Conservation (phyloP, 2,797 vertebrate species). For the Alcedo quadribrachys region DNA sequence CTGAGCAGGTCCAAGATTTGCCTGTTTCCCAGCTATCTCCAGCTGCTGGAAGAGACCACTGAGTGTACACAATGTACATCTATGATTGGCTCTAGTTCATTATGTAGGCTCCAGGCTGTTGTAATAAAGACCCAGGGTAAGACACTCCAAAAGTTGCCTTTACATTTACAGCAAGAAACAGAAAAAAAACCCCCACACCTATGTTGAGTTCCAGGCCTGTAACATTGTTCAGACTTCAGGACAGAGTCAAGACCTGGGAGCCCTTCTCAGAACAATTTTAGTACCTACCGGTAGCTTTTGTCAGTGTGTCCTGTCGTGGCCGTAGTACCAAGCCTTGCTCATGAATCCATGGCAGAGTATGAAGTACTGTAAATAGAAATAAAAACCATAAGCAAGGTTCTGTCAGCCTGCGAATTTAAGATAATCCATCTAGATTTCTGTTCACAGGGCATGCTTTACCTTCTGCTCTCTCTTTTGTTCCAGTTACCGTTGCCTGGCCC, state of each 20-base stretch:
- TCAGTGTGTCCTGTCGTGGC: background rate
- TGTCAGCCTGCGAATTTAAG: background rate
- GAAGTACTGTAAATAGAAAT: background rate
- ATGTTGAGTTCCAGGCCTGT: background rate
- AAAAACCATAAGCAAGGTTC: background rate
- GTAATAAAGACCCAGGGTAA: background rate
- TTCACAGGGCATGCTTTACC: background rate
- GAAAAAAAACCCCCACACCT: fast-evolving
- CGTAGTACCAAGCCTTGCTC: background rate
- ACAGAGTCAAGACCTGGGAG: background rate
- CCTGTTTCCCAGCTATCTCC: background rate
- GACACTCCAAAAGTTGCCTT: background rate
- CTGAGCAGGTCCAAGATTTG: background rate
- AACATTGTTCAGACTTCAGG: background rate
- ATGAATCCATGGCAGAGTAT: background rate
- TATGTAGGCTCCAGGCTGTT: background rate
- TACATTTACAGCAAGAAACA: background rate
- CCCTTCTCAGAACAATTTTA: background rate
- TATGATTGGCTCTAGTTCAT: background rate
- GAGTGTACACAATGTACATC: background rate
- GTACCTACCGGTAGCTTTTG: background rate
- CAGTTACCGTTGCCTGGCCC: conserved; percentile 96
- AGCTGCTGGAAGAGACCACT: background rate
- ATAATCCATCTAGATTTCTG: background rate
- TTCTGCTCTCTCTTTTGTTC: conserved; percentile 7